Base-by-base conservation (phyloP, 2,113 vertebrate genomes). In the Fukomys damarensis region DNA sequence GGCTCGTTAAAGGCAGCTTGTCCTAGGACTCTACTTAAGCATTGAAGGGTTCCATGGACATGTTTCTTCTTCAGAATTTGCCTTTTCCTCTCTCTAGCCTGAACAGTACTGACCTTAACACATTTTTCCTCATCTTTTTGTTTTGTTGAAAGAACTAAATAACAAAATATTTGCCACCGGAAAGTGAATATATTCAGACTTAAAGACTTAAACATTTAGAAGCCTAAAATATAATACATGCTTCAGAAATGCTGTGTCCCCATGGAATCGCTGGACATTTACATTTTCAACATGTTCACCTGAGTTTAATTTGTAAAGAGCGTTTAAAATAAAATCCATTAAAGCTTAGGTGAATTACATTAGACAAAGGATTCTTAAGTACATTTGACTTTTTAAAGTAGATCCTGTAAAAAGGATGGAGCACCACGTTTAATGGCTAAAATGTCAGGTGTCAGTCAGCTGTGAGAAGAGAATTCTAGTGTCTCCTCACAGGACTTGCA, bases 1-100 rank as follows among this genome's bases (percentile, higher is more conserved):
- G 59, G 38, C 84, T 97, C 94, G 93, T 91, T 97, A 87, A 87
- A 89, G 95, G 72, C 93, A 86, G 83, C n/a, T 41, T 54, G 16
- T 92, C 72, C 59, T 92, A 28, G 28, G 66, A 85, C 38, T 30
- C 83, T 93, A 4, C 35, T 68, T 83, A 56, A 95, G 82, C 43
- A 86, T 54, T 72, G 38, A 93, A 92, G 61, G 63, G 32, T 30
- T 46, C 35, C 65, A 24, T 61, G 80, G 12, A 84, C 66, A 19
- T 59, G 30, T 81, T 92, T 86, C 41, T 89, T 83, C 43, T 66
- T 89, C 76, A 86, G 65, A 74, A 93, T 63, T 87, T 93, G 22
- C 32, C 41, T 77, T 94, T 92, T 76, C 12, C 32, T 32, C 46
- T 77, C 11, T 91, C 38, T 88, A 79, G 30, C 58, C 26, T 91